phyloP scores from a whole-genome alignment of 2,888 invertebrate species.

The Caenorhabditis wallacei region DNA sequence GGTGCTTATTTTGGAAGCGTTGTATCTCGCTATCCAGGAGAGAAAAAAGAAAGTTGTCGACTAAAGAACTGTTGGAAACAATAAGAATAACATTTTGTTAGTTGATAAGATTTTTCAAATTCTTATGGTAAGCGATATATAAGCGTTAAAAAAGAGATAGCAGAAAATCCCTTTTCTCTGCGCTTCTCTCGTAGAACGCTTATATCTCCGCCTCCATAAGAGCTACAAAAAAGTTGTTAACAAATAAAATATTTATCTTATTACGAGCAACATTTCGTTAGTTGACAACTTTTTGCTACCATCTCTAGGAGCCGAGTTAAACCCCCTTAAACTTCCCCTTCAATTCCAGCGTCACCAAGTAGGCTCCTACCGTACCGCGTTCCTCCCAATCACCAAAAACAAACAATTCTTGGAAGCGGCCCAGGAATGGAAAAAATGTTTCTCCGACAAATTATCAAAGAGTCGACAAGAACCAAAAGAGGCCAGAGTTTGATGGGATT shows the following conservation, averaged over 20 bases:
- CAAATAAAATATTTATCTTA: no score
- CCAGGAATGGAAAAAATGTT: conserved; percentile 39
- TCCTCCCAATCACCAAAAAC: conserved; percentile 46
- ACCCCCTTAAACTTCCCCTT: no score
- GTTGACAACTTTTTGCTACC: no score
- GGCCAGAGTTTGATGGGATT: background rate
- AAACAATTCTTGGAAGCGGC: conserved; percentile 43
- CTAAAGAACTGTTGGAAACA: background rate
- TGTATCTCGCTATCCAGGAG: background rate
- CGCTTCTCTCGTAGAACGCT: no score
- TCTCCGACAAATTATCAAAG: conserved; percentile 40
- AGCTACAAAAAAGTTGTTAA: no score
- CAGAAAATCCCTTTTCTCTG: no score
- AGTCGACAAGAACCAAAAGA: conserved; percentile 54
- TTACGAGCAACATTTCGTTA: no score
- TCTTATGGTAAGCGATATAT: no score
- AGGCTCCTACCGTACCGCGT: conserved; percentile 10
- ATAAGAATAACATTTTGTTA: background rate
- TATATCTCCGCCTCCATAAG: no score
- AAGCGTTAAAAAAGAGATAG: no score
- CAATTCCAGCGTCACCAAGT: background rate
- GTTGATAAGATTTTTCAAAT: background rate
- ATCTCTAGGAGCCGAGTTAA: no score
- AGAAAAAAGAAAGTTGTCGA: background rate
- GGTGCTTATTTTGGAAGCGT: background rate